Conservation (phyloP, 2,888 invertebrate species). For the Phragmatobia fuliginosa region DNA sequence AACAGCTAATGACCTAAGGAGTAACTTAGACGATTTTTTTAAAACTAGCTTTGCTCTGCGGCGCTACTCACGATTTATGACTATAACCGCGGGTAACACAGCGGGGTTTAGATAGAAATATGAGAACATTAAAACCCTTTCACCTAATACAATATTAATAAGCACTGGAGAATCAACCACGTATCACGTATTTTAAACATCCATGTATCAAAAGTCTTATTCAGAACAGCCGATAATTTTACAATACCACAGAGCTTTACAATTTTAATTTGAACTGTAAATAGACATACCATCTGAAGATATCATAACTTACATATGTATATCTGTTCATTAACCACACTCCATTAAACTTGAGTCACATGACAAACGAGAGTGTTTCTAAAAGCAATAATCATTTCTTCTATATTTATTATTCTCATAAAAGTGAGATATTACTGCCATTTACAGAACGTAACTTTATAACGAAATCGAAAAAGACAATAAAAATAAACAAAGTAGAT, state of each 20-base stretch:
- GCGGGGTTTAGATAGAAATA: too few species aligned
- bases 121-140: too few species aligned
- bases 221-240: too few species aligned
- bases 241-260: not conserved
- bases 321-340: not conserved
- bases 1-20: too few species aligned
- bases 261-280: not conserved
- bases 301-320: not conserved
- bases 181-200: too few species aligned
- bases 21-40: too few species aligned
- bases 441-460: slow-evolving; percentile 12
- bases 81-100: too few species aligned
- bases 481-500: slow-evolving; percentile 29
- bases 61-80: too few species aligned
- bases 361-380: not conserved
- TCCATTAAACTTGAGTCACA: not conserved
- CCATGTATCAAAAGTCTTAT: too few species aligned
- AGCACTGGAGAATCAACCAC: too few species aligned
- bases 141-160: too few species aligned
- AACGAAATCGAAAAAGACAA: slow-evolving; percentile 20
- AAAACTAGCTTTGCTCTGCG: too few species aligned
- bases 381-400: slow-evolving; percentile 7
- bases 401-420: slow-evolving; percentile 17
- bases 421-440: slow-evolving; percentile 12
- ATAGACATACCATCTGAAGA: not conserved